Evolutionary conservation across 2,888 invertebrate genomes (phyloP).

Genomic region (Dinocampus coccinellae): DNA sequence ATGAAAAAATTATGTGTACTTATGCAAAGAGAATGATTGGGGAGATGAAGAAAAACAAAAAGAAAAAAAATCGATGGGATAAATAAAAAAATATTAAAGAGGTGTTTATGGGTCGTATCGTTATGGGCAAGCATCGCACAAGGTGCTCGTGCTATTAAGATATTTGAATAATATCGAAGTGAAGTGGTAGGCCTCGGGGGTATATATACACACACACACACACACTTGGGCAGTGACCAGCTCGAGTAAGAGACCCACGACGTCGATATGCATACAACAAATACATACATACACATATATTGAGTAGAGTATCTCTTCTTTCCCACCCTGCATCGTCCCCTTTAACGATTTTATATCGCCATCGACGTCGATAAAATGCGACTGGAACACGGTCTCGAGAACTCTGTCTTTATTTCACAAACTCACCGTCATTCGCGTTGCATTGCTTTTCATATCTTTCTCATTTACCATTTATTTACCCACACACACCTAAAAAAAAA

Average conservation of each 20-base stretch:
- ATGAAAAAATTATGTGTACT: too few relatives aligned
- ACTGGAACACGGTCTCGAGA: conserved; percentile 20
- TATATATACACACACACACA: conserved; percentile 1
- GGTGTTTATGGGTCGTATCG: conserved; percentile 4
- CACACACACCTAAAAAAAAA: too few relatives aligned
- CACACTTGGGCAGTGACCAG: background rate
- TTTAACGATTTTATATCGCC: conserved; percentile 38
- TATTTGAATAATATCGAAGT: conserved; percentile 50
- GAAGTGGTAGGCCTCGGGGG: conserved; percentile 19
- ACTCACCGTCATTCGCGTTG: conserved; percentile 1
- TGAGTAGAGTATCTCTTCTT: background rate
- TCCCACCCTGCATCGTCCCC: background rate
- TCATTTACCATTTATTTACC: background rate
- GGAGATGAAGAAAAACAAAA: background rate
- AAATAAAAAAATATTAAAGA: background rate
- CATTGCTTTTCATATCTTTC: conserved; percentile 15
- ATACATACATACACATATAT: background rate
- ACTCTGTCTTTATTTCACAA: conserved; percentile 1
- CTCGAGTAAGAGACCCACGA: conserved; percentile 2
- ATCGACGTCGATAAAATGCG: conserved; percentile 40
- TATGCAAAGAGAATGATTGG: too few relatives aligned
- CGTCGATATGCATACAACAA: background rate
- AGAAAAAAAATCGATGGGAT: background rate
- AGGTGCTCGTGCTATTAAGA: conserved; percentile 46
- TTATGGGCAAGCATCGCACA: conserved; percentile 29